A percentile compares a stretch with the other conserved stretches of the same genome.
Conservation (phyloP, 2,113 vertebrate genomes). For the Calonectris borealis region DNA sequence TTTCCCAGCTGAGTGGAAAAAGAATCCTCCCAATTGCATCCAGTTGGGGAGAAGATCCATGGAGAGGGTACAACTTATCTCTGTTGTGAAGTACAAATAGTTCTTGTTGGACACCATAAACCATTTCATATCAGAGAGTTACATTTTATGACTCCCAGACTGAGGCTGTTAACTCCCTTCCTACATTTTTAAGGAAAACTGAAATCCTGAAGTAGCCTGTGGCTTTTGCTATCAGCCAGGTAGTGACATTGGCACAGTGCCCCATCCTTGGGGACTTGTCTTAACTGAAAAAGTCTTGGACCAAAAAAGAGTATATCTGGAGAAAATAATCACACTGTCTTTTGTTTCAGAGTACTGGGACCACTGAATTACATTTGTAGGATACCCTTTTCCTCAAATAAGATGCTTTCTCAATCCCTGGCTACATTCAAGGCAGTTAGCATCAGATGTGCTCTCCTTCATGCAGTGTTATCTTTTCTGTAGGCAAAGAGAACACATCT, state of each 20-base stretch:
- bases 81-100: neutral
- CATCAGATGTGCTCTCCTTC: neutral
- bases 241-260: neutral
- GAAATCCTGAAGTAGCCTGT: neutral
- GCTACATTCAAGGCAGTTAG: neutral
- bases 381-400: neutral
- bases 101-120: neutral
- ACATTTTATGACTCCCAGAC: neutral
- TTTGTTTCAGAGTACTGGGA: neutral
- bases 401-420: neutral
- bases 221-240: neutral
- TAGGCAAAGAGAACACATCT: neutral
- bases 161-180: neutral
- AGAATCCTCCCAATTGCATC: neutral
- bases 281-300: neutral
- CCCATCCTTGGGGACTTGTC: neutral
- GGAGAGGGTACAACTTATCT: neutral
- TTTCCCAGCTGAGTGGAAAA: neutral
- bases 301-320: neutral
- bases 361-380: neutral
- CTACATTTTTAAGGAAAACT: neutral
- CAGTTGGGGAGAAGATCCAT: neutral
- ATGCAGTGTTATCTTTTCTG: neutral
- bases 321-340: neutral
- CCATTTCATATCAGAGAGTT: neutral